Evolutionary conservation across 2,888 invertebrate genomes (phyloP).

Genomic region (Chaetogeoica ovagalla): DNA sequence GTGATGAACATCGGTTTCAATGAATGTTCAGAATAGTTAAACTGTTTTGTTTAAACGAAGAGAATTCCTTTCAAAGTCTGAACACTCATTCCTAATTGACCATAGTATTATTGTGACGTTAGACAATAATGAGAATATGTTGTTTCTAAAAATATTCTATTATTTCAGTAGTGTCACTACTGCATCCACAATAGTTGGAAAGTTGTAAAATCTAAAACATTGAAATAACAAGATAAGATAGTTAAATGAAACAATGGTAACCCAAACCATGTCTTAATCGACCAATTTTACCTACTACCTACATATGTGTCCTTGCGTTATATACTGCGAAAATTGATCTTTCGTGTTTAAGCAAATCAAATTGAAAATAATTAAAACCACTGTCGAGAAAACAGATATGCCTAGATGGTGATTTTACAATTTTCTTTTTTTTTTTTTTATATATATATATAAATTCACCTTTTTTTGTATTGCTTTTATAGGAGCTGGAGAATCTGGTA

Average conservation of each 20-base stretch:
- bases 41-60: constrained; percentile 21
- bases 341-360: constrained; percentile 4
- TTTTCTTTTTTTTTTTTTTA: not conserved
- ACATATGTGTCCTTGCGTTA: constrained; percentile 1
- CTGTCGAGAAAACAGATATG: not conserved
- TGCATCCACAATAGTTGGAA: constrained; percentile 12
- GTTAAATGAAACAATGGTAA: constrained; percentile 35
- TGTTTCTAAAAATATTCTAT: constrained; percentile 37
- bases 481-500: constrained; percentile 98
- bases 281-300: not conserved
- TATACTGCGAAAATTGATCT: not conserved
- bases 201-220: constrained; percentile 17
- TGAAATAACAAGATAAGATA: constrained; percentile 33
- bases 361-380: not conserved
- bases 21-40: constrained; percentile 43
- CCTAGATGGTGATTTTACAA: not conserved
- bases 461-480: constrained; percentile 44
- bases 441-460: not conserved
- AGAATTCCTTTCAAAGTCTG: constrained; percentile 19
- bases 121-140: constrained; percentile 33
- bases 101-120: constrained; percentile 36
- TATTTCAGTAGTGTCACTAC: constrained; percentile 29
- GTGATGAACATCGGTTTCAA: constrained; percentile 27
- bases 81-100: constrained; percentile 49
- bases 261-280: not conserved